phyloP scores from a whole-genome alignment of 2,113 vertebrate species.

The Dasyurus viverrinus region DNA sequence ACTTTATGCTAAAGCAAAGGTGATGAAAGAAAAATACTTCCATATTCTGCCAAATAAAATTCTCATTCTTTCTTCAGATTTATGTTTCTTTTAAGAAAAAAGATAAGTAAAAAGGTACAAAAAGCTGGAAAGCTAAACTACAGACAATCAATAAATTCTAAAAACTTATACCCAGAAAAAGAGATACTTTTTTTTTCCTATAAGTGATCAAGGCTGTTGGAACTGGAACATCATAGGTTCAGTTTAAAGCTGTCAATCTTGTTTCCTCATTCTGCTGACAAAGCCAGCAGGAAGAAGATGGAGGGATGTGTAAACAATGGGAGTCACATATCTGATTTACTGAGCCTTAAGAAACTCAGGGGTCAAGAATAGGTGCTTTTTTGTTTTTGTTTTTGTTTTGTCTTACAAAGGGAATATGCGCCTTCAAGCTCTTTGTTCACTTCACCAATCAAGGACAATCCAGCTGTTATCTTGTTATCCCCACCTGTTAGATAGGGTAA shows the following conservation, averaged over 20 bases:
- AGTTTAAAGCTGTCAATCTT: not conserved
- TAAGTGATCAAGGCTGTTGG: not conserved
- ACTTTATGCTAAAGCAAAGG: constrained; percentile 54
- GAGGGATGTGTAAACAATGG: not conserved
- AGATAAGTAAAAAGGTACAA: constrained; percentile 41
- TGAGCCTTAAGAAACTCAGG: not conserved
- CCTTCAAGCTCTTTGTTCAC: not conserved
- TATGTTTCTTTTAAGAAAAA: constrained; percentile 40
- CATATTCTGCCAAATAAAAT: constrained; percentile 3
- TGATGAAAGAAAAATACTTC: constrained; percentile 53
- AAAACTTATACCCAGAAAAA: constrained; percentile 54
- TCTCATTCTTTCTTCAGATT: constrained; percentile 40
- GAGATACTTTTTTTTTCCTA: not conserved
- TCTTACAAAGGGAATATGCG: not conserved
- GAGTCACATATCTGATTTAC: not conserved
- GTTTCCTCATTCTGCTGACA: constrained; percentile 18
- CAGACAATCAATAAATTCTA: constrained; percentile 56
- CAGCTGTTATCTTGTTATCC: not conserved
- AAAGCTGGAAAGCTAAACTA: constrained; percentile 59
- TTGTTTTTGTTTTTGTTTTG: not conserved
- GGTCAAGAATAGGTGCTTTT: not conserved
- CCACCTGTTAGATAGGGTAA: not conserved
- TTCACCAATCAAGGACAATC: not conserved
- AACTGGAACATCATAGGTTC: not conserved
- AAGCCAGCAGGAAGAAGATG: constrained; percentile 1